phyloP scores from a whole-genome alignment of 2,888 invertebrate species.

The Morpho helenor region DNA sequence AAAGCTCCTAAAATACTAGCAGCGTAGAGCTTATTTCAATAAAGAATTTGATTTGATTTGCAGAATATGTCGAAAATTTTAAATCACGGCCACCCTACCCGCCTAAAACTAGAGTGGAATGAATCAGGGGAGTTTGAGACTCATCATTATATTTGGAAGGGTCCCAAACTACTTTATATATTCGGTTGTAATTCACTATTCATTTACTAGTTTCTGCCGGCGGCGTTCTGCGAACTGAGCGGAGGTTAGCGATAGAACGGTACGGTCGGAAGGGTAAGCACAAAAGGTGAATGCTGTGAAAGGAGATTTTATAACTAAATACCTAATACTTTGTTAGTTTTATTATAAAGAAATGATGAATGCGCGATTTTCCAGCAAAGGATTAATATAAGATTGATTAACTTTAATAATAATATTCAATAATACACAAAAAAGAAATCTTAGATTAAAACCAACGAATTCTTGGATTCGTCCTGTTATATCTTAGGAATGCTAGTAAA shows the following conservation, averaged over 20 bases:
- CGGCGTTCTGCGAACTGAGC: slow-evolving; percentile 14
- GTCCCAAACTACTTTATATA: slow-evolving; percentile 24
- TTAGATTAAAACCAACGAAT: no score
- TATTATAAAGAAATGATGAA: not conserved
- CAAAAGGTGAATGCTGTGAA: slow-evolving; percentile 9
- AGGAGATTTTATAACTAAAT: slow-evolving; percentile 6
- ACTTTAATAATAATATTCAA: no score
- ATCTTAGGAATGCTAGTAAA: no score
- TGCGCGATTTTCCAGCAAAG: no score
- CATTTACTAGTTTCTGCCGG: slow-evolving; percentile 22
- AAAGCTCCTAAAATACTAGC: no score
- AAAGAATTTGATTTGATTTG: no score
- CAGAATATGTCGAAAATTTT: not conserved
- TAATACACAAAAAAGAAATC: no score
- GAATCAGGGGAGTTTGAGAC: slow-evolving; percentile 19
- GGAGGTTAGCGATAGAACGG: slow-evolving; percentile 3
- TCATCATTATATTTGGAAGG: slow-evolving; percentile 27
- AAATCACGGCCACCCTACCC: slow-evolving; percentile 9
- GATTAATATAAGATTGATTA: no score
- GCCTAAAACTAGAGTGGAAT: slow-evolving; percentile 28
- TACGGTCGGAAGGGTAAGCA: not conserved
- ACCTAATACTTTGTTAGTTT: not conserved
- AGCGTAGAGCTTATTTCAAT: no score
- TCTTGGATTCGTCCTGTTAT: no score
- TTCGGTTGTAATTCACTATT: slow-evolving; percentile 20